phyloP scores from a whole-genome alignment of 2,797 vertebrate genomes.

The Columba guinea region DNA sequence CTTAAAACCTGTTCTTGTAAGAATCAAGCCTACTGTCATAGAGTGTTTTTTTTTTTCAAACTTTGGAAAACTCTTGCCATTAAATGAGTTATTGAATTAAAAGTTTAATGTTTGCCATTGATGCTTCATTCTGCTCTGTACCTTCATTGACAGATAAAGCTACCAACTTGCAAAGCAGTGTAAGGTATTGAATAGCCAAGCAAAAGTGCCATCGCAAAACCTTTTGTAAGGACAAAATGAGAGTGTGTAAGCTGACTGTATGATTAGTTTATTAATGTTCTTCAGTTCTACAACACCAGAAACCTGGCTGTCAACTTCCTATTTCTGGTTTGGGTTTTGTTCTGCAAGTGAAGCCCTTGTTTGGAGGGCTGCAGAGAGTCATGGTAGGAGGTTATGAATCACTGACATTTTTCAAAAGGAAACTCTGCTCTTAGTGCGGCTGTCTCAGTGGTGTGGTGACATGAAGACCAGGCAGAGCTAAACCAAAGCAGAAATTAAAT shows the following conservation, averaged over 20 bases:
- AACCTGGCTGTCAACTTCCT: constrained; percentile 17
- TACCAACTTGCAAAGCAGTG: not conserved
- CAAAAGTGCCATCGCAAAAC: not conserved
- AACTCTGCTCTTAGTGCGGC: not conserved
- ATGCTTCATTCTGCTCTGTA: not conserved
- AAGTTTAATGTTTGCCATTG: not conserved
- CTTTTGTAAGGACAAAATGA: not conserved
- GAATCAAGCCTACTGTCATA: not conserved
- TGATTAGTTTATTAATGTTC: not conserved
- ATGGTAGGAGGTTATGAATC: not conserved
- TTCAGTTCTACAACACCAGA: not conserved
- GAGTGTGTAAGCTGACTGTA: not conserved
- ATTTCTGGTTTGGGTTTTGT: constrained; percentile 20
- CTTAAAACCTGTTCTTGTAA: not conserved
- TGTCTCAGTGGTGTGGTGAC: not conserved
- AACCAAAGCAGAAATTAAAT: constrained; percentile 18
- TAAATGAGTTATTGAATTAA: not conserved
- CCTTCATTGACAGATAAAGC: not conserved
- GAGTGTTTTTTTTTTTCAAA: not conserved
- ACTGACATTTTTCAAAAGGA: not conserved
- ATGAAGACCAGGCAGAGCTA: not conserved
- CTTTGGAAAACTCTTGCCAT: not conserved
- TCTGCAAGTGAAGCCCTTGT: not conserved
- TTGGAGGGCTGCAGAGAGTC: not conserved
- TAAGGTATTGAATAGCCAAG: not conserved